phyloP scores from a whole-genome alignment of 2,113 vertebrate genomes.

The Philantomba maxwellii region DNA sequence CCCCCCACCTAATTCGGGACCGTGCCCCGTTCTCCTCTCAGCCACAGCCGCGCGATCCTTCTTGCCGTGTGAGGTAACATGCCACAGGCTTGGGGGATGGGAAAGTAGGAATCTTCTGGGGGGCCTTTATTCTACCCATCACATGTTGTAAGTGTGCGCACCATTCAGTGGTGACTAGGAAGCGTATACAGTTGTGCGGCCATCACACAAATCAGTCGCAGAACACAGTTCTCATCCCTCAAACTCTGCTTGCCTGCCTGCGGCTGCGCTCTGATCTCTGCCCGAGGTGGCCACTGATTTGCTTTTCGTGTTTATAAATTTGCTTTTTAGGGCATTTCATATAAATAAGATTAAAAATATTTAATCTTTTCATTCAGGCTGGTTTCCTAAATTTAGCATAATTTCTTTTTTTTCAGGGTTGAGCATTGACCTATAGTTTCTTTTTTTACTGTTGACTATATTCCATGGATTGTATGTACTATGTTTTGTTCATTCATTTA shows the following conservation, averaged over 20 bases:
- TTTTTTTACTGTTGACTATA: neutral
- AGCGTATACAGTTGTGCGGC: neutral
- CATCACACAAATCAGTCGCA: neutral
- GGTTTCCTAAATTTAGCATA: neutral
- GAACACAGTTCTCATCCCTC: neutral
- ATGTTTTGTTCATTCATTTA: neutral
- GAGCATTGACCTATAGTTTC: neutral
- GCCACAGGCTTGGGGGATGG: neutral
- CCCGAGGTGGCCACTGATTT: neutral
- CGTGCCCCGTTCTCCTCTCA: neutral
- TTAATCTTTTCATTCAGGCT: neutral
- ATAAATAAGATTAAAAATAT: neutral
- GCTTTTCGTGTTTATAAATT: neutral
- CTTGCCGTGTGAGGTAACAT: neutral
- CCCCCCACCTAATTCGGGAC: neutral
- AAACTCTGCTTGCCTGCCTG: neutral
- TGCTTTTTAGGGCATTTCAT: neutral
- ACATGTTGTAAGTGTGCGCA: rapidly evolving
- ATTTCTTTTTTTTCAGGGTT: neutral
- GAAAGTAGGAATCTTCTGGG: neutral
- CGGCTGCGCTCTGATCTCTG: rapidly evolving
- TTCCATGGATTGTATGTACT: neutral
- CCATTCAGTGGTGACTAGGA: neutral
- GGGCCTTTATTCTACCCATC: neutral
- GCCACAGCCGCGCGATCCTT: neutral